These are phyloP conservation scores for Malacoctenus gilli DNA, from an alignment of 2,797 vertebrate species.

Conservation along the genomic window DNA sequence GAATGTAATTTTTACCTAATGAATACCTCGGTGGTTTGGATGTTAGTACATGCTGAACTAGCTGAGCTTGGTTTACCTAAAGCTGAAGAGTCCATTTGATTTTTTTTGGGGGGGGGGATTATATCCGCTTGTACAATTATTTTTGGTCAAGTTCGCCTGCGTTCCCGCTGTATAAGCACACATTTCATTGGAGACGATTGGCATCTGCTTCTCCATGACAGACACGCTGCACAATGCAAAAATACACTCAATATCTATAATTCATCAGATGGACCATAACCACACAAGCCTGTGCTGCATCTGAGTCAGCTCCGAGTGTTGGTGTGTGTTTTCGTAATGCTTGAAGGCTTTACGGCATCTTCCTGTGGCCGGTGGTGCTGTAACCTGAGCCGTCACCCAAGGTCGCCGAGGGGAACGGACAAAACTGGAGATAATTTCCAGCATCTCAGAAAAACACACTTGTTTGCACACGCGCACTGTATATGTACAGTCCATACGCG, in stretches of 20 bases:
- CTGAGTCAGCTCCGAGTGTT: conserved; percentile 33
- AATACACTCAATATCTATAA: conserved; percentile 32
- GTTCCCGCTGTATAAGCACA: conserved; percentile 59
- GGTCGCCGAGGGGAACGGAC: conserved; percentile 42
- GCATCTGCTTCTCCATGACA: conserved; percentile 33
- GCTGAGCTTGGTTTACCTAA: conserved; percentile 44
- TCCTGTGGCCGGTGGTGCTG: conserved; percentile 29
- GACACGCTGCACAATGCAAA: conserved; percentile 42
- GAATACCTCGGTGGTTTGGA: conserved; percentile 39
- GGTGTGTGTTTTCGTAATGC: conserved; percentile 18
- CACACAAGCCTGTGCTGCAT: conserved; percentile 18
- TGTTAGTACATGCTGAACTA: conserved; percentile 31
- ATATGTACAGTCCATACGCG: conserved; percentile 36
- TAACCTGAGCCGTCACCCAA: conserved; percentile 51
- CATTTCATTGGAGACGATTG: conserved; percentile 42
- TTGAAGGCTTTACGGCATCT: conserved; percentile 33
- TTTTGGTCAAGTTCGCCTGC: conserved; percentile 25
- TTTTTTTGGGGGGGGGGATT: neutral
- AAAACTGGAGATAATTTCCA: conserved; percentile 47
- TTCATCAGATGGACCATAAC: conserved; percentile 48
- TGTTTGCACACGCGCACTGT: neutral
- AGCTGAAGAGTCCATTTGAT: conserved; percentile 33
- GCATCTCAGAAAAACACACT: conserved; percentile 29
- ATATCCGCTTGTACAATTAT: conserved; percentile 4
- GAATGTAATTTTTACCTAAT: conserved; percentile 71